These are phyloP conservation scores for Drosophila acutilabella DNA, from an alignment of 2,888 invertebrate species.

Conservation along the genomic window DNA sequence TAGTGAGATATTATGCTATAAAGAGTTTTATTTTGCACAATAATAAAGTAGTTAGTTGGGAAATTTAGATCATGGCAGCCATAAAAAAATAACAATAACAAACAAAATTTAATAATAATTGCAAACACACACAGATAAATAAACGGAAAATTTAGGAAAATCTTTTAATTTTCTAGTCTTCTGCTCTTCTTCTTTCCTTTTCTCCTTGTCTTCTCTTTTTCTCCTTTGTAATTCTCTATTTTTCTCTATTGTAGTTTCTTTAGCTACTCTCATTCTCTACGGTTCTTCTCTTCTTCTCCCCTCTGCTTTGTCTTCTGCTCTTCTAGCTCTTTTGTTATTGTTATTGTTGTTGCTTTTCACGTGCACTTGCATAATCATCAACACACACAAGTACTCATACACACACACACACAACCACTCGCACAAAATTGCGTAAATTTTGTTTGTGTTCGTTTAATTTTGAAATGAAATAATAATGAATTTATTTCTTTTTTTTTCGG, in stretches of 20 bases:
- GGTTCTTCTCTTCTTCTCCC: background rate
- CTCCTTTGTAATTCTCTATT: too few species aligned
- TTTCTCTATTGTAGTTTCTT: too few species aligned
- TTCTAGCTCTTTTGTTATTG: conserved; percentile 23
- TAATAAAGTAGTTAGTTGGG: conserved; percentile 66
- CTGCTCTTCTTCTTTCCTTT: background rate
- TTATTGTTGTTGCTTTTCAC: conserved; percentile 52
- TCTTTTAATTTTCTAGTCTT: conserved; percentile 1
- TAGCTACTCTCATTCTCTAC: background rate
- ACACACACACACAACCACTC: conserved; percentile 17
- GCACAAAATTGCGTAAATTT: conserved; percentile 54
- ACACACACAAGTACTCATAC: conserved; percentile 23
- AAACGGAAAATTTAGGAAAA: conserved; percentile 7
- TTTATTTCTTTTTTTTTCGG: conserved; percentile 22
- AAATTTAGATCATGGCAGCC: conserved; percentile 81
- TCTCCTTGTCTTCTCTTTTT: too few species aligned
- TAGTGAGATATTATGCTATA: conserved; percentile 27
- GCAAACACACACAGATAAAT: conserved; percentile 22
- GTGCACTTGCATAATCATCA: conserved; percentile 57
- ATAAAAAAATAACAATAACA: conserved; percentile 70
- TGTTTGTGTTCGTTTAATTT: conserved; percentile 46
- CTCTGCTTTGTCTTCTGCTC: conserved; percentile 4
- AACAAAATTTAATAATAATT: conserved; percentile 42
- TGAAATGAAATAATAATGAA: conserved; percentile 43
- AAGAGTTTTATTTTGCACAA: conserved; percentile 57